These are phyloP conservation scores for Diadumene lineata DNA, from an alignment of 92 coral and sea anemone genomes.

Conservation along the genomic window DNA sequence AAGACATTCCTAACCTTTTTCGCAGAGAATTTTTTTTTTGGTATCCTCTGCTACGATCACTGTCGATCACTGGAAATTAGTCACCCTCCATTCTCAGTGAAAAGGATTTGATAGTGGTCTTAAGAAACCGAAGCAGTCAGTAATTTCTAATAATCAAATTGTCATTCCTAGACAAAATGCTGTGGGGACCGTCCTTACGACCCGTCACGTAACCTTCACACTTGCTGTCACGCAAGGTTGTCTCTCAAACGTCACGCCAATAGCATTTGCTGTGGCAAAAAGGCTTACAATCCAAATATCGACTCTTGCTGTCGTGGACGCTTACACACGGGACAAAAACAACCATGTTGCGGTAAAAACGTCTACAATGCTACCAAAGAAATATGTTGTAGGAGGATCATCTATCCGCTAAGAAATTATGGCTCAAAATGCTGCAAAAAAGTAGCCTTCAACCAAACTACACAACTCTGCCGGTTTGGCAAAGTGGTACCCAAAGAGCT, in stretches of 20 bases:
- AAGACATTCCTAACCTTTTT: not conserved
- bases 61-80: no score
- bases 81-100: no score
- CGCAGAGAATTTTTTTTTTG: no score
- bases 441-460: slow-evolving; percentile 15
- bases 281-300: slow-evolving; percentile 6
- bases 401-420: slow-evolving; percentile 10
- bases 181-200: slow-evolving; percentile 39
- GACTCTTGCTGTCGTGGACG: slow-evolving; percentile 34
- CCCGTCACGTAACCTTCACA: slow-evolving; percentile 29
- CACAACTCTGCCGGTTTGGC: slow-evolving; percentile 17
- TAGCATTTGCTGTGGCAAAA: slow-evolving; percentile 22
- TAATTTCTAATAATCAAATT: not conserved
- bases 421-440: slow-evolving; percentile 25
- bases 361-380: slow-evolving; percentile 4
- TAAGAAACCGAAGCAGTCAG: no score
- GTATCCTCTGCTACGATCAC: no score
- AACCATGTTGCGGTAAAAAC: slow-evolving; percentile 30
- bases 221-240: slow-evolving; percentile 38
- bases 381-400: slow-evolving; percentile 25
- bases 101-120: no score
- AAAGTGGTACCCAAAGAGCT: not conserved
- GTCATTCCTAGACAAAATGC: slow-evolving; percentile 19
- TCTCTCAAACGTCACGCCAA: slow-evolving; percentile 4
- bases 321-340: slow-evolving; percentile 6